Percentiles rank a stretch among this genome's conserved stretches.
These are phyloP conservation scores for Cerastis leucographa DNA, from an alignment of 2,888 invertebrate genomes.

Conservation along the genomic window DNA sequence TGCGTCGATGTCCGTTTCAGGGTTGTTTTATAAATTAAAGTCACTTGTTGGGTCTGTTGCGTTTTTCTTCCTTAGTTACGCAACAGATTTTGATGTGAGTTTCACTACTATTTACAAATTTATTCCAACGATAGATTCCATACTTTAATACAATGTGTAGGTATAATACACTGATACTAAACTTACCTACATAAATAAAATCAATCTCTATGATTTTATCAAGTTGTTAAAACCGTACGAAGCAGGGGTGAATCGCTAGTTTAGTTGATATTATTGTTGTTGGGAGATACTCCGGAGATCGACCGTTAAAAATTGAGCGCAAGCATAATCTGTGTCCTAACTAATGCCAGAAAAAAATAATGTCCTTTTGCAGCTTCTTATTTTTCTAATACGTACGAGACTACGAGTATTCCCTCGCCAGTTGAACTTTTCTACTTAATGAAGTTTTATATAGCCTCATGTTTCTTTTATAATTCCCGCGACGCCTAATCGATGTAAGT, in stretches of 20 bases:
- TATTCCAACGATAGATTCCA: too few species aligned
- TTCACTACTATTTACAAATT: background rate
- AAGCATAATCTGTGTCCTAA: background rate
- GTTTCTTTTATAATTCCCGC: slow-evolving; percentile 3
- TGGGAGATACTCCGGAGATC: background rate
- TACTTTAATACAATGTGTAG: too few species aligned
- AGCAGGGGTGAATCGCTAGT: too few species aligned
- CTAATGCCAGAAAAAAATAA: background rate
- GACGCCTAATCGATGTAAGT: slow-evolving; percentile 12
- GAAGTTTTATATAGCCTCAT: background rate
- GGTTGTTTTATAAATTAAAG: too few species aligned
- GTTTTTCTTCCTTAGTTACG: too few species aligned
- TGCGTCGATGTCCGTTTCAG: background rate
- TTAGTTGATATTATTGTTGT: background rate
- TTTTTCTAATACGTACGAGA: background rate
- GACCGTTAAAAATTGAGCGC: background rate
- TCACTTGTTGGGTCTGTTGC: too few species aligned
- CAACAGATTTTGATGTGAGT: too few species aligned
- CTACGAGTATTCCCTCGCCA: slow-evolving; percentile 1
- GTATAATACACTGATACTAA: too few species aligned
- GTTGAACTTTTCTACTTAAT: background rate
- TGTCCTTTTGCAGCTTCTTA: background rate
- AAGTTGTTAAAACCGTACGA: too few species aligned
- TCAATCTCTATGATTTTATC: too few species aligned
- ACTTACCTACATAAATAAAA: too few species aligned